Evolutionary conservation across 2,888 invertebrate species (phyloP), one percentile per base, ranked within the genome.

Genomic region (Gari tellinella): DNA sequence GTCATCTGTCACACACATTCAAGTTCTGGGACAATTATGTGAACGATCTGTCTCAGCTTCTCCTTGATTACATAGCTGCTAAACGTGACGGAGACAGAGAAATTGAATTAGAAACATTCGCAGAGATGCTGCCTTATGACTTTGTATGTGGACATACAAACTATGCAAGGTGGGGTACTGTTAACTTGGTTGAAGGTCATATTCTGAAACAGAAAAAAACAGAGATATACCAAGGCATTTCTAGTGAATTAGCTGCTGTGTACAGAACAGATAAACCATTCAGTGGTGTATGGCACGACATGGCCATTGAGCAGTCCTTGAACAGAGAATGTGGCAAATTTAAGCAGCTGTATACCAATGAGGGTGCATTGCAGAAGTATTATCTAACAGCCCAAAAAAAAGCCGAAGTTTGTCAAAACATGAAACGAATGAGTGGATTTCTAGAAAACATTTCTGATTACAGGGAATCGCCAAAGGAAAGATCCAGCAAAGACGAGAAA

Each of bases 241-340:
- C 55, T 4, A 38, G 46, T 1, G 55, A 37, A 37, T 26, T 43
- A 7, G n/a, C 55, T 45, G 51, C 43, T 25, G 41, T 53, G 23
- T 46, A 63, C 19, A 31, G 55, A 17, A 46, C 37, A 31, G 15
- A 19, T 38, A 56, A 56, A 14, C 49, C 69, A 51, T 63, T 69
- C 49, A 49, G 49, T 51, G 63, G 46, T 17, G 56, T 63, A 14
- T 63, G 69, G 57, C 57, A 69, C 40, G 56, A 69, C 37, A 56
- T 63, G 69, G 69, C 49, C 14, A 48, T 69, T 14, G 43, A 63
- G 26, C 67, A 67, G 26, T 46, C 55, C 7, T 23, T 53, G 14
- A 69, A 57, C 51, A 57, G 49, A 49, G 68, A 68, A 25, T 69
- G 56, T 63, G 63, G 62, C 5, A 63, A 63, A 26, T 57, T 38